Base-by-base conservation (phyloP, 2,888 invertebrate genomes). In the Hemithea aestivaria region DNA sequence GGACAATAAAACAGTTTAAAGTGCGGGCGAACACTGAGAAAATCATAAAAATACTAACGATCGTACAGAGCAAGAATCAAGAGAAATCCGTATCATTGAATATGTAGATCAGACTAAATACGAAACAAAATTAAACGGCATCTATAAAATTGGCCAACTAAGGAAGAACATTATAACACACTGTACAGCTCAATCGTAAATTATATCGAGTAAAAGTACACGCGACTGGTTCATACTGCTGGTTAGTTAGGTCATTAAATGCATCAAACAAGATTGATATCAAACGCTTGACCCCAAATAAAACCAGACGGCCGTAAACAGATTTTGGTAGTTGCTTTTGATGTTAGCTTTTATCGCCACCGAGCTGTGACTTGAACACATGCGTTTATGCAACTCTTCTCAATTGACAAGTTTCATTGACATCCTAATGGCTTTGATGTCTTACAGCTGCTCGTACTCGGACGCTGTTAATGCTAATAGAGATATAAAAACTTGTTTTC, bases 251-350 rank as follows among this genome's bases (percentile, higher is more conserved):
- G 56, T 47, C 55, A 66, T 76, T 70, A 71, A 78, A 76, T 66
- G 79, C 74, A 78, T 80, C 76, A 82, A 81, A 82, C 64, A 58
- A 56, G 62, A 59, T 63, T 58, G 48, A 66, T 73, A 74, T 73
- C 67, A 73, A 78, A 74, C 67, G 70, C 60, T 69, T 73, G 70
- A 74, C 70, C 70, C 70, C 62, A 75, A 76, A 75, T 73, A 67
- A 69, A 74, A 77, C 69, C 72, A 78, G 75, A 71, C 63, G 53
- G 59, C 58, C 53, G 62, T 70, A 70, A 71, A 70, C 64, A 66
- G 58, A 54, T 55, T 58, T 62, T 57, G 58, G 62, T 54, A 53
- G 53, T 47, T 52, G 42, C 64, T 63, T 73, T 77, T 75, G 75
- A 76, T 73, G 75, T 81, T 71, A 56, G 59, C 62, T 66, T 75